Evolutionary conservation across 2,113 vertebrate genomes (phyloP).

Genomic region (Rhinopomastus cyanomelas): DNA sequence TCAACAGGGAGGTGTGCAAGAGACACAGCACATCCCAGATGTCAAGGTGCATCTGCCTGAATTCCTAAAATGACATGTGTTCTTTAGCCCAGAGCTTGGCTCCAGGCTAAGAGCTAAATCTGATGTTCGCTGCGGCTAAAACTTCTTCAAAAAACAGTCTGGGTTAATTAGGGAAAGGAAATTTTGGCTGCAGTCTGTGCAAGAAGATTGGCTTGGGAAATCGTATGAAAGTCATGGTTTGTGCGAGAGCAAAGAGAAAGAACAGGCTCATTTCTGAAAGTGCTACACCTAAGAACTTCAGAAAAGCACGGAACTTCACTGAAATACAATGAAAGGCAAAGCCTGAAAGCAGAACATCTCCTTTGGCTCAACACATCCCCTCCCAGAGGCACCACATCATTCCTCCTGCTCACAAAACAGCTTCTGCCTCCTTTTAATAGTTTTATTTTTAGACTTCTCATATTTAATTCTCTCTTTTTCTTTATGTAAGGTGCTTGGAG

Average conservation of each 20-base stretch:
- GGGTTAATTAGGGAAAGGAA: constrained; percentile 71
- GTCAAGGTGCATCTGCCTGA: constrained; percentile 67
- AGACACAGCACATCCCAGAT: constrained; percentile 55
- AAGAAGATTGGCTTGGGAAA: constrained; percentile 56
- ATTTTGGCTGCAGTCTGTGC: constrained; percentile 58
- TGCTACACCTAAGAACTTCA: constrained; percentile 41
- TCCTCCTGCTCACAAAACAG: constrained; percentile 47
- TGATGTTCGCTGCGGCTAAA: constrained; percentile 72
- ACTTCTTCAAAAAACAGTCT: constrained; percentile 63
- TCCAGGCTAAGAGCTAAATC: constrained; percentile 76
- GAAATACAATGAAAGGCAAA: constrained; percentile 37
- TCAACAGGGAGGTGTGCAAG: background rate
- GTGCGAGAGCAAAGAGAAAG: constrained; percentile 48
- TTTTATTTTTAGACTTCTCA: constrained; percentile 60
- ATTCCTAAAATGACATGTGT: constrained; percentile 74
- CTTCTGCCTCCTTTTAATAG: constrained; percentile 41
- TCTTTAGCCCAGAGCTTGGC: constrained; percentile 74
- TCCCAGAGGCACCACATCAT: constrained; percentile 44
- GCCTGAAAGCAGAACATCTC: constrained; percentile 62
- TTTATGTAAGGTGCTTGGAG: constrained; percentile 48
- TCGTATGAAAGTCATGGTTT: background rate
- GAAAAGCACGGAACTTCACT: constrained; percentile 54
- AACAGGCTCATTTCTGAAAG: constrained; percentile 62
- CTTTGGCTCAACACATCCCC: constrained; percentile 18
- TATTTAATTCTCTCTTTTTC: constrained; percentile 53